These are phyloP conservation scores for Myopa tessellatipennis DNA, from an alignment of 2,888 invertebrate genomes.

Conservation along the genomic window DNA sequence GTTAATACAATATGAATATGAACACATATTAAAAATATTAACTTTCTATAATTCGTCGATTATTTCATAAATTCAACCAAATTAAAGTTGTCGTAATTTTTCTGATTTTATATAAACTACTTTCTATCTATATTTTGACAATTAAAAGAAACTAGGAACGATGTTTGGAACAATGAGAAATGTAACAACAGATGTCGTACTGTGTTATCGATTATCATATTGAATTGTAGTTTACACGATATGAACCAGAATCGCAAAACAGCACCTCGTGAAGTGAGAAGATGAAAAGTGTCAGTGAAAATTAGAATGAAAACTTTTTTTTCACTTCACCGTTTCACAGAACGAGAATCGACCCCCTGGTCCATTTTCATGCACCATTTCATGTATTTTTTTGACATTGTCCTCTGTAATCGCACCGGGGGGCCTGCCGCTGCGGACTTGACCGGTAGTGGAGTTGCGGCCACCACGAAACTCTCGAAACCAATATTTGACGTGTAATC, in stretches of 20 bases:
- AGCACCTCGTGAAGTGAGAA: neutral
- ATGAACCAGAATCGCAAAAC: constrained; percentile 15
- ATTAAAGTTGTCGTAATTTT: neutral
- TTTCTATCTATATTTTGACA: neutral
- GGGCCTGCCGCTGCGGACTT: too few species aligned
- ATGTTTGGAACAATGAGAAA: neutral
- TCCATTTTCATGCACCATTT: too few species aligned
- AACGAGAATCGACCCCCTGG: too few species aligned
- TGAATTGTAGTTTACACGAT: neutral
- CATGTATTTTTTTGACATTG: too few species aligned
- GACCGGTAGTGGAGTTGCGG: too few species aligned
- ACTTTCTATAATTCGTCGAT: neutral
- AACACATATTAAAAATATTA: neutral
- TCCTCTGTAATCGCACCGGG: too few species aligned
- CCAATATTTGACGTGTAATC: too few species aligned
- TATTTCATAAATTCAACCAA: neutral
- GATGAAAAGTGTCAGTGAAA: neutral
- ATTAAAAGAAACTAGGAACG: neutral
- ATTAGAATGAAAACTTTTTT: neutral
- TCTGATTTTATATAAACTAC: neutral
- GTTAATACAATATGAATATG: neutral
- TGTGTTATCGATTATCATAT: constrained; percentile 1
- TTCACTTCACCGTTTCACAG: constrained; percentile 2
- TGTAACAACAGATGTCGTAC: neutral
- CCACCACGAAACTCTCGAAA: too few species aligned